Conservation (phyloP, 2,797 vertebrate genomes). For the Trachurus trachurus region DNA sequence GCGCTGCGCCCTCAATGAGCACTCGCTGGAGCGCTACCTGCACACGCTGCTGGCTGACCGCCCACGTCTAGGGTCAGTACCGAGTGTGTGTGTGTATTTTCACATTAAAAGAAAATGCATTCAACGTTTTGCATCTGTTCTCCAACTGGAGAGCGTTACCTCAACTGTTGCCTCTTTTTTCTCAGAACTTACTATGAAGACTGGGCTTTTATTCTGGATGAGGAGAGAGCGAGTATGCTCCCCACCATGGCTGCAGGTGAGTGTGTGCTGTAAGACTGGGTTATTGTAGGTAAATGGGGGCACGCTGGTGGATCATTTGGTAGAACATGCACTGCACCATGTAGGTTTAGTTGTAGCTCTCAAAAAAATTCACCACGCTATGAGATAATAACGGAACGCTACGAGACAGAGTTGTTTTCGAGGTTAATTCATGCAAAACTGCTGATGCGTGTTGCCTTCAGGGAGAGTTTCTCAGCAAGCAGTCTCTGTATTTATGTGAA, state of each 20-base stretch:
- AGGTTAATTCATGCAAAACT: too few relatives aligned
- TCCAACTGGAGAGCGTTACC: not conserved
- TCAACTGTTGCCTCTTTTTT: slow-evolving; percentile 6
- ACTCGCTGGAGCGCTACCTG: slow-evolving; percentile 96
- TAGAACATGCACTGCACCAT: too few relatives aligned
- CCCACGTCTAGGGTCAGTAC: slow-evolving; percentile 89
- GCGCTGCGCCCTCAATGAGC: slow-evolving; percentile 96
- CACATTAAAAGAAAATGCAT: not conserved
- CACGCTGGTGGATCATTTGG: too few relatives aligned
- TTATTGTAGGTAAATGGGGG: not conserved
- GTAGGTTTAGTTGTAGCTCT: too few relatives aligned
- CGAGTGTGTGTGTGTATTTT: not conserved
- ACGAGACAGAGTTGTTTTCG: too few relatives aligned
- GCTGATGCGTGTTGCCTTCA: too few relatives aligned
- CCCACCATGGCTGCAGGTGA: slow-evolving; percentile 98
- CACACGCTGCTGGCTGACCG: slow-evolving; percentile 93
- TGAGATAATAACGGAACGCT: too few relatives aligned
- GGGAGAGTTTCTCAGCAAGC: too few relatives aligned
- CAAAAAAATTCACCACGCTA: too few relatives aligned
- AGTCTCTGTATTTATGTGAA: too few relatives aligned
- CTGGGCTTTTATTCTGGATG: slow-evolving; percentile 96
- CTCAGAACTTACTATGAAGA: slow-evolving; percentile 96
- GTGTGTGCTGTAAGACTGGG: slow-evolving; percentile 5
- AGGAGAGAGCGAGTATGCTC: slow-evolving; percentile 97
- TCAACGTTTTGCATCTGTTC: not conserved